A percentile compares a stretch with the other conserved stretches of the same genome.
These are phyloP conservation scores for Elephantulus edwardii DNA, from an alignment of 2,113 vertebrate genomes.

Conservation along the genomic window DNA sequence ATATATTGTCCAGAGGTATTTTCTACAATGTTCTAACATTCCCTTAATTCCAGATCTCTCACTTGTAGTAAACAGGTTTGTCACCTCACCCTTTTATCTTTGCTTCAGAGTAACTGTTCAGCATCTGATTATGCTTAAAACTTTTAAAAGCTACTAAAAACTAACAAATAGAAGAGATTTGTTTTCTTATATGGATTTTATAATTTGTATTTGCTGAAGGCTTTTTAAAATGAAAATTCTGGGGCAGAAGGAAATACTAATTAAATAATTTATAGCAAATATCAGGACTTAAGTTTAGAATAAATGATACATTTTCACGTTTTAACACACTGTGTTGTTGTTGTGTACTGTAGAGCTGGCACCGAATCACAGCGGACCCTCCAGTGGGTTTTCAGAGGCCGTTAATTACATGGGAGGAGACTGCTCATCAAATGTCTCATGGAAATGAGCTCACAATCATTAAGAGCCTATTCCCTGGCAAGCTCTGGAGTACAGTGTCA, in stretches of 20 bases:
- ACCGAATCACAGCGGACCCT: too few species aligned
- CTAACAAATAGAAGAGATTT: not conserved
- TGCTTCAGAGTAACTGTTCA: not conserved
- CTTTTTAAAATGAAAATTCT: conserved; percentile 53
- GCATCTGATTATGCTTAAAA: not conserved
- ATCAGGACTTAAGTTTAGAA: not conserved
- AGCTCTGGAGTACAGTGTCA: not conserved
- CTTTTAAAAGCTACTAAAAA: not conserved
- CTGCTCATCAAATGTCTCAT: too few species aligned
- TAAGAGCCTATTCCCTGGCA: not conserved
- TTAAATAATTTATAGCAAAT: conserved; percentile 24
- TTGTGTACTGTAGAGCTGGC: too few species aligned
- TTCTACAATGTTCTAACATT: not conserved
- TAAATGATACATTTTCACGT: conserved; percentile 49
- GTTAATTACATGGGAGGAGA: too few species aligned
- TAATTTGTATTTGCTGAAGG: not conserved
- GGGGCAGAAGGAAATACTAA: not conserved
- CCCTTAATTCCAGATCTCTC: not conserved
- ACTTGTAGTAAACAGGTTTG: not conserved
- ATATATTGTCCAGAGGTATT: not conserved
- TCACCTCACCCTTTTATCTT: not conserved
- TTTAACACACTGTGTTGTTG: too few species aligned
- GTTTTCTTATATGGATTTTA: not conserved
- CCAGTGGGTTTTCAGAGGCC: too few species aligned
- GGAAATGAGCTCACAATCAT: conserved; percentile 16